Conservation (phyloP, 2,113 vertebrate species). For the Thalassoma bifasciatum region DNA sequence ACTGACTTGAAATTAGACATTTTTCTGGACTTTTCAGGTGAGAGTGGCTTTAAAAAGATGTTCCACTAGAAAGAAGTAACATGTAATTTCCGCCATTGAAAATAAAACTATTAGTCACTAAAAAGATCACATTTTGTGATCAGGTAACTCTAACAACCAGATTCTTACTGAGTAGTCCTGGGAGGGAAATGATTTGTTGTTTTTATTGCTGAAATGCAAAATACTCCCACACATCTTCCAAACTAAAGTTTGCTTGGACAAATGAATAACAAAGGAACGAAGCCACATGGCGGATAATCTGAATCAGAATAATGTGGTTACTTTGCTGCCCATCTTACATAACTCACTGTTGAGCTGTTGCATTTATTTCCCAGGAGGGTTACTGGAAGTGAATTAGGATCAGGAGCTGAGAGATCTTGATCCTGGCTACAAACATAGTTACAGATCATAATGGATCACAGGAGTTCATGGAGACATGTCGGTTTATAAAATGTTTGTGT, state of each 20-base stretch:
- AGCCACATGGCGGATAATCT: not conserved
- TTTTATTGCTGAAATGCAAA: not conserved
- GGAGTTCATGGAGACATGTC: not conserved
- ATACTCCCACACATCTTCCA: not conserved
- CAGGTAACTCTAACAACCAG: too few species aligned
- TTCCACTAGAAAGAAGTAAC: too few species aligned
- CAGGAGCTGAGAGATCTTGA: not conserved
- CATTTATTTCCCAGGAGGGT: not conserved
- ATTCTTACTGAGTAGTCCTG: too few species aligned
- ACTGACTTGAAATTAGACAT: too few species aligned
- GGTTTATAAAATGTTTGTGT: not conserved
- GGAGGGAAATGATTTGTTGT: too few species aligned
- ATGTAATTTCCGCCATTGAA: too few species aligned
- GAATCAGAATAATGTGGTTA: not conserved
- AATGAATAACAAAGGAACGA: not conserved
- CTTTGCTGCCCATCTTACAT: not conserved
- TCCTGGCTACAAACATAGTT: not conserved
- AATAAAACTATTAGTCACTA: too few species aligned
- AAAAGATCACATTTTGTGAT: too few species aligned
- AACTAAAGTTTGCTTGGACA: not conserved
- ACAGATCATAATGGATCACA: not conserved
- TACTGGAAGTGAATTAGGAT: not conserved
- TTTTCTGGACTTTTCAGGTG: too few species aligned
- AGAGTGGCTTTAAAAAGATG: too few species aligned
- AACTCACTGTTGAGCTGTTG: not conserved